Percentiles rank a stretch among this genome's conserved stretches.
phyloP scores from a whole-genome alignment of 2,113 vertebrate genomes.

The Gavia stellata region DNA sequence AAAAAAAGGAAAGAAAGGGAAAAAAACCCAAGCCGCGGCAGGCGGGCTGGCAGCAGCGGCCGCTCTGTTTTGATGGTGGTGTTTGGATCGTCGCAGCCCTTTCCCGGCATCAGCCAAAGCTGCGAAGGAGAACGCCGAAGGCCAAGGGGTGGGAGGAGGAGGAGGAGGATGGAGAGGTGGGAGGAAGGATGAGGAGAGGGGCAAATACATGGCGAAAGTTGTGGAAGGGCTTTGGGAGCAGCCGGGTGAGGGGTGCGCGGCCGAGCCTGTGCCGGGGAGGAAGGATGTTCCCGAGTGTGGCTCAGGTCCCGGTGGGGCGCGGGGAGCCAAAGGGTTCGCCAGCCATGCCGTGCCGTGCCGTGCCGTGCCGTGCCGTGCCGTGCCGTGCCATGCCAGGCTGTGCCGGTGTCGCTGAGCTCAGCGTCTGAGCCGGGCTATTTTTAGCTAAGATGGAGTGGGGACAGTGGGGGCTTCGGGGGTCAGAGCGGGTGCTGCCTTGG shows the following conservation, averaged over 20 bases:
- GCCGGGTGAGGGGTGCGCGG: not conserved
- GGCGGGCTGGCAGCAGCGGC: not conserved
- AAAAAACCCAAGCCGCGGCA: not conserved
- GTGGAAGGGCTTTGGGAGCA: not conserved
- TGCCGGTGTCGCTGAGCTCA: not conserved
- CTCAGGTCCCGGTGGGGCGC: rapidly evolving
- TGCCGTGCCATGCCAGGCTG: rapidly evolving
- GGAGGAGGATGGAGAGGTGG: not conserved
- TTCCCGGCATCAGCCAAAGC: not conserved
- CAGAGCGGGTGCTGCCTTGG: not conserved
- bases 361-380: not conserved
- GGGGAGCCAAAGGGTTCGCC: not conserved
- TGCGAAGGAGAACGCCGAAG: not conserved
- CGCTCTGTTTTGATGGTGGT: not conserved
- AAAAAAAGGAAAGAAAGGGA: not conserved
- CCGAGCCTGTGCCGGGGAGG: rapidly evolving
- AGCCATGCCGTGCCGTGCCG: not conserved
- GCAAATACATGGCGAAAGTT: not conserved
- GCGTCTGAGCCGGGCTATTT: slow-evolving; percentile 11
- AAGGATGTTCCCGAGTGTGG: not conserved
- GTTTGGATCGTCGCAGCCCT: not conserved
- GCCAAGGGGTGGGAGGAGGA: not conserved
- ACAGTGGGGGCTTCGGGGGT: rapidly evolving
- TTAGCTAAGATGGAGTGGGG: slow-evolving; percentile 26
- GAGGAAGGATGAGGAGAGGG: not conserved